phyloP scores from a whole-genome alignment of 2,113 vertebrate species.

The Chiloscyllium plagiosum region DNA sequence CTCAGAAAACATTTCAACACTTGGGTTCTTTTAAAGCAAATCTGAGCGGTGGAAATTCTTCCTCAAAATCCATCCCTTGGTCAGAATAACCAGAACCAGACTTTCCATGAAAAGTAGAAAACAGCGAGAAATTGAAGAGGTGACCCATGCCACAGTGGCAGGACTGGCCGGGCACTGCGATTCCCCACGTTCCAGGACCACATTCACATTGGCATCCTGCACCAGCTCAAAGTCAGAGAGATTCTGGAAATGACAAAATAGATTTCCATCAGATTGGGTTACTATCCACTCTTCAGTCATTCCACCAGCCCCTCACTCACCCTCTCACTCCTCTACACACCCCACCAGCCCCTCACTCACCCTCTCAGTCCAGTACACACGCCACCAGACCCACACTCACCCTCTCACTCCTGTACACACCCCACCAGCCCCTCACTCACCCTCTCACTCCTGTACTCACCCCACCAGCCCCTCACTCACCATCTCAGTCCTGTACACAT shows the following conservation, averaged over 20 bases:
- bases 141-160: not conserved
- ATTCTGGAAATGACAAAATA: not conserved
- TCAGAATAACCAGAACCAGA: not conserved
- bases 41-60: not conserved
- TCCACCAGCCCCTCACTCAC: not conserved
- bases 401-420: not conserved
- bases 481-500: too few relatives aligned
- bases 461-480: too few relatives aligned
- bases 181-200: not conserved
- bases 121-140: not conserved
- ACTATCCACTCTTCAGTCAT: not conserved
- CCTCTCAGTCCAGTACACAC: too few relatives aligned
- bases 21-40: not conserved
- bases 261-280: not conserved
- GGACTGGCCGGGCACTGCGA: not conserved
- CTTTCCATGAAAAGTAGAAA: not conserved
- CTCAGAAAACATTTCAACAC: not conserved
- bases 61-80: not conserved
- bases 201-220: not conserved
- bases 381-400: not conserved
- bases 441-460: not conserved
- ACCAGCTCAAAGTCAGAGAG: not conserved
- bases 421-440: not conserved
- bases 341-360: not conserved
- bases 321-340: not conserved